phyloP scores from a whole-genome alignment of 1,140 invertebrate species.

The Aphidius gifuensis region DNA sequence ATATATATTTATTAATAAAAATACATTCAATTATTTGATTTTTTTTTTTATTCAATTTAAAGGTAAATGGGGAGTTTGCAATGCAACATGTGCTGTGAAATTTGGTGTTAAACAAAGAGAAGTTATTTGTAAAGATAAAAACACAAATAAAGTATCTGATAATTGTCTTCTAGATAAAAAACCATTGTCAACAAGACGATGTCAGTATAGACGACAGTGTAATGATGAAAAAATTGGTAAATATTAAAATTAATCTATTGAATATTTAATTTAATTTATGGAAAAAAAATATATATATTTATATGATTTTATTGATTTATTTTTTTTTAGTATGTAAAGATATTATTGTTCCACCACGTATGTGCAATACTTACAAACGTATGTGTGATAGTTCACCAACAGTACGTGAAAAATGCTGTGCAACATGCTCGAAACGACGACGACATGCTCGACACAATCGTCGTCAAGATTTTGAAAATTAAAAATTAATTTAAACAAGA shows the following conservation, averaged over 20 bases:
- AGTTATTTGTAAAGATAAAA: slow-evolving; percentile 39
- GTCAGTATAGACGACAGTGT: slow-evolving; percentile 41
- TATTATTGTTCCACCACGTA: slow-evolving; percentile 33
- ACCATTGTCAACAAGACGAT: slow-evolving; percentile 38
- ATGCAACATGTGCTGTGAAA: slow-evolving; percentile 39
- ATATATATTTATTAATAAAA: background rate
- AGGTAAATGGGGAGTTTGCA: slow-evolving; percentile 44
- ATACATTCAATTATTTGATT: background rate
- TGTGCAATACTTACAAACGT: slow-evolving; percentile 37
- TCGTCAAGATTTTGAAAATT: slow-evolving; percentile 30
- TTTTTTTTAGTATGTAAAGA: slow-evolving; percentile 39
- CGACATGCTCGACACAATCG: slow-evolving; percentile 41
- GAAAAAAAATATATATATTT: background rate
- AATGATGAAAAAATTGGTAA: slow-evolving; percentile 41
- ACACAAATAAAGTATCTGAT: slow-evolving; percentile 33
- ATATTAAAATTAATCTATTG: slow-evolving; percentile 17
- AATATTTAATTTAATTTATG: slow-evolving; percentile 1
- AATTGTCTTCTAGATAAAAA: slow-evolving; percentile 40
- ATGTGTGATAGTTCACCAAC: slow-evolving; percentile 42
- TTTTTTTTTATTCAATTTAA: slow-evolving; percentile 21
- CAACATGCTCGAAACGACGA: slow-evolving; percentile 40
- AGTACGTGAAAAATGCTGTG: slow-evolving; percentile 43
- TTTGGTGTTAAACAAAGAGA: slow-evolving; percentile 37
- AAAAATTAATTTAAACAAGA: slow-evolving; percentile 8
- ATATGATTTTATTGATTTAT: slow-evolving; percentile 11